These are phyloP conservation scores for Centropus bengalensis DNA, from an alignment of 2,113 vertebrate species.

Conservation along the genomic window DNA sequence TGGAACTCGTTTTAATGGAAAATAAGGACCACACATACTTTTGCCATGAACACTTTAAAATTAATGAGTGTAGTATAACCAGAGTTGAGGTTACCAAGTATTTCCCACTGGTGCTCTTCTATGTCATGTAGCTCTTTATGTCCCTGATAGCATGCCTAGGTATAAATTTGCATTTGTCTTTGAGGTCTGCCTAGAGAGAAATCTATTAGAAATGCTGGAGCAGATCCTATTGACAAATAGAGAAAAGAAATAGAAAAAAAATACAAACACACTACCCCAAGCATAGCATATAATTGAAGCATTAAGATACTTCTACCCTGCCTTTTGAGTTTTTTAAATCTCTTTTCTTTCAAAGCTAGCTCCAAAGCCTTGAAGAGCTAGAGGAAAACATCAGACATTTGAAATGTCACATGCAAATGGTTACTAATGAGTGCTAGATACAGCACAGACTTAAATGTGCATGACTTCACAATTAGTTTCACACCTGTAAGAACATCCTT, in stretches of 20 bases:
- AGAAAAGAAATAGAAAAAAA: background rate
- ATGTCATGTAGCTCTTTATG: background rate
- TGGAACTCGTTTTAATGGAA: constrained; percentile 3
- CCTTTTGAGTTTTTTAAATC: background rate
- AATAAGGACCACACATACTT: background rate
- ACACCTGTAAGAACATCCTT: background rate
- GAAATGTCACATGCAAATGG: background rate
- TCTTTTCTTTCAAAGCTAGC: background rate
- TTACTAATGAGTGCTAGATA: background rate
- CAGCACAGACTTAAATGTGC: background rate
- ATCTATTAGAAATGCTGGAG: constrained; percentile 19
- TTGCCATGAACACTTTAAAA: constrained; percentile 32
- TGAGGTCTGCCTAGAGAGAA: constrained; percentile 9
- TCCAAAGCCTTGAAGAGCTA: background rate
- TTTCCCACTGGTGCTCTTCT: constrained; percentile 1
- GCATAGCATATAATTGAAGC: background rate
- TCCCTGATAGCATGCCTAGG: constrained; percentile 1
- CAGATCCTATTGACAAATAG: constrained; percentile 40
- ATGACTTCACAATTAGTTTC: constrained; percentile 5
- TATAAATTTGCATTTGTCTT: constrained; percentile 50
- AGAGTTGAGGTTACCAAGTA: background rate
- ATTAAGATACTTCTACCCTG: background rate
- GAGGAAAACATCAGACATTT: background rate
- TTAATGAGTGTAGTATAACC: background rate
- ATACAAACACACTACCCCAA: background rate